Percentiles rank a stretch among this genome's conserved stretches.
phyloP scores from a whole-genome alignment of 2,888 invertebrate genomes.

The Ramazzottius varieornatus region DNA sequence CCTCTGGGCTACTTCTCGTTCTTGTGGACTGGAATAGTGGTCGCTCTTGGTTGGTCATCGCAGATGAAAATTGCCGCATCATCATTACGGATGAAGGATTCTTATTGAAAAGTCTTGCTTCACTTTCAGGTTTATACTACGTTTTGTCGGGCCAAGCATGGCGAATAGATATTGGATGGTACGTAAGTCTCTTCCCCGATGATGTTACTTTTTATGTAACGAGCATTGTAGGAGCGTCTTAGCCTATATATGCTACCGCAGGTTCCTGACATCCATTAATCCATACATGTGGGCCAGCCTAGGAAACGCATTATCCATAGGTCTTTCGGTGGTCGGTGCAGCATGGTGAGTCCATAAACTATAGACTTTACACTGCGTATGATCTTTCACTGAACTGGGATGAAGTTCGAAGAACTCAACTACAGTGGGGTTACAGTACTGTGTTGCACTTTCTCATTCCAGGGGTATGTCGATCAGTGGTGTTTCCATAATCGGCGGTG shows the following conservation, averaged over 20 bases:
- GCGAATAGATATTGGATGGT: slow-evolving; percentile 61
- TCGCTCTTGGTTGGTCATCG: neutral
- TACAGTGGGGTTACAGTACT: too few relatives aligned
- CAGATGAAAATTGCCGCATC: neutral
- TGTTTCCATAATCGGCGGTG: slow-evolving; percentile 80
- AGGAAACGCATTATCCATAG: slow-evolving; percentile 73
- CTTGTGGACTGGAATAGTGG: neutral
- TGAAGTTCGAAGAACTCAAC: too few relatives aligned
- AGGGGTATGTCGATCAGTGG: slow-evolving; percentile 90
- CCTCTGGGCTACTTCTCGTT: neutral
- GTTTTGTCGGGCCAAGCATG: slow-evolving; percentile 59
- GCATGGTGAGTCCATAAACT: slow-evolving; percentile 40
- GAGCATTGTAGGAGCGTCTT: slow-evolving; percentile 2
- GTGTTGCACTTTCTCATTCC: slow-evolving; percentile 13
- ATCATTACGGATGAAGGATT: neutral
- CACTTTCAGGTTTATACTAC: slow-evolving; percentile 26
- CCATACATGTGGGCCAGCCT: slow-evolving; percentile 89
- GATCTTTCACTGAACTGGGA: too few relatives aligned
- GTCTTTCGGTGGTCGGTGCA: slow-evolving; percentile 86
- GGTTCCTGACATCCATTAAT: slow-evolving; percentile 60
- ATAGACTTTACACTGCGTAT: too few relatives aligned
- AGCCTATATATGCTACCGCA: slow-evolving; percentile 15
- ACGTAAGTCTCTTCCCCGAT: slow-evolving; percentile 8
- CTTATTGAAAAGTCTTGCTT: slow-evolving; percentile 1
- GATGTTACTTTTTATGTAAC: slow-evolving; percentile 9